These are phyloP conservation scores for Linnaemya tessellans DNA, from an alignment of 2,888 invertebrate genomes.

Conservation along the genomic window DNA sequence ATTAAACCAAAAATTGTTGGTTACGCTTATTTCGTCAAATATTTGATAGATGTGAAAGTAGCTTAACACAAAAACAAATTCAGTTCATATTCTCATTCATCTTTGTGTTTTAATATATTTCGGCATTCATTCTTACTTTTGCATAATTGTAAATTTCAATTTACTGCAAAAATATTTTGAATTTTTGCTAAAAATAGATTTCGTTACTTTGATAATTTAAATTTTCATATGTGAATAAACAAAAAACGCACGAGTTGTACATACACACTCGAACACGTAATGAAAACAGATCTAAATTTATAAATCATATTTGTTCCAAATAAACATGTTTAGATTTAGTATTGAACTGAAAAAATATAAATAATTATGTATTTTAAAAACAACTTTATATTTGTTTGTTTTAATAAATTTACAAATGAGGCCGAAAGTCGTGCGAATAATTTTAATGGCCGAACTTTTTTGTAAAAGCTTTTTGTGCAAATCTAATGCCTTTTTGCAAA, in stretches of 20 bases:
- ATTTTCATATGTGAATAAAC: constrained; percentile 6
- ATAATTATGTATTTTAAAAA: constrained; percentile 13
- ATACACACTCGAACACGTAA: not conserved
- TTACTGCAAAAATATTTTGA: not conserved
- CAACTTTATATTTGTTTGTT: not conserved
- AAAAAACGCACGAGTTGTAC: not conserved
- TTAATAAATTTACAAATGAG: constrained; percentile 18
- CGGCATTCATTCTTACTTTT: not conserved
- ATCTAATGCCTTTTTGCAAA: too few relatives aligned
- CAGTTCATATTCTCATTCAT: not conserved
- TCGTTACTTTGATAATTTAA: constrained; percentile 2
- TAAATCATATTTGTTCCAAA: constrained; percentile 41
- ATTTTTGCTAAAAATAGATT: constrained; percentile 5
- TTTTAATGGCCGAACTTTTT: too few relatives aligned
- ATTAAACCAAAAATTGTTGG: too few relatives aligned
- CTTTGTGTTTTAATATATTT: too few relatives aligned
- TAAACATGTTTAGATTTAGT: constrained; percentile 12
- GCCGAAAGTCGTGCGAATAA: too few relatives aligned
- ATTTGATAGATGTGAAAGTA: too few relatives aligned
- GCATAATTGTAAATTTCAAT: not conserved
- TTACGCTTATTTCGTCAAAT: too few relatives aligned
- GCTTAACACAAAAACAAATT: too few relatives aligned
- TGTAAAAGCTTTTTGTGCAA: too few relatives aligned
- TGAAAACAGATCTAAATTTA: not conserved
- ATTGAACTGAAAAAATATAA: constrained; percentile 18